Evolutionary conservation across 1,140 invertebrate species (phyloP), one percentile per base, ranked within the genome.

Genomic region (Drosophila eugracilis): DNA sequence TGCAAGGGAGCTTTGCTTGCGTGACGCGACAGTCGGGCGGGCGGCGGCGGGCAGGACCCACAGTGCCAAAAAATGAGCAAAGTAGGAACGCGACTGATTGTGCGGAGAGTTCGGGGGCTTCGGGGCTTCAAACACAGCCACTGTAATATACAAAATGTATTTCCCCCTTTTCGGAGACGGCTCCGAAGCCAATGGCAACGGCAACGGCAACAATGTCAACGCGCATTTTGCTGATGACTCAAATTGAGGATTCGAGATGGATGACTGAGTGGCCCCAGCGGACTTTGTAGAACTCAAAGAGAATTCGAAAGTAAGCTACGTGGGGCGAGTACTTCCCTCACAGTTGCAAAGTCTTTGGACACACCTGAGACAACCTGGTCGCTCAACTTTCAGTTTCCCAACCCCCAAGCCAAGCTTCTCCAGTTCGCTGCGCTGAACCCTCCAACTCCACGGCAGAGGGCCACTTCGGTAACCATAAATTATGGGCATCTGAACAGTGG

Each of bases 1-100:
- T 70, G 74, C 80, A 86, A 80, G 76, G 81, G 76, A 85, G 78
- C 77, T 65, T 83, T 83, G 78, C 80, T 86, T 86, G 80, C 80
- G 80, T 85, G 80, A 73, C 76, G 57, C 57, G 65, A 79, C 58
- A 73, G 71, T 75, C 75, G 65, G 63, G n/a, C 44, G 39, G 21
- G 9, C 53, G 19, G 36, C 14, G 36, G 15, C 26, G 36, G 45
- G 19, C 26, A 26, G 45, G 37, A 63, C 58, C 53, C 57, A 22
- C 9, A 58, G 62, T 71, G 65, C 75, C 70, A 41, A 76, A 76
- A 73, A 59, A 45, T 39, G 34, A 63, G 50, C 52, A 83, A 48
- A 65, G 55, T 24, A 72, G 65, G 44, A 63, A 36, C 69, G 42
- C 65, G 66, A 84, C 63, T 21, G 60, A 24, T 47, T 62, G 66